Evolutionary conservation across 2,113 vertebrate genomes (phyloP), one percentile per base, ranked within the genome.

Genomic region (Numida meleagris): DNA sequence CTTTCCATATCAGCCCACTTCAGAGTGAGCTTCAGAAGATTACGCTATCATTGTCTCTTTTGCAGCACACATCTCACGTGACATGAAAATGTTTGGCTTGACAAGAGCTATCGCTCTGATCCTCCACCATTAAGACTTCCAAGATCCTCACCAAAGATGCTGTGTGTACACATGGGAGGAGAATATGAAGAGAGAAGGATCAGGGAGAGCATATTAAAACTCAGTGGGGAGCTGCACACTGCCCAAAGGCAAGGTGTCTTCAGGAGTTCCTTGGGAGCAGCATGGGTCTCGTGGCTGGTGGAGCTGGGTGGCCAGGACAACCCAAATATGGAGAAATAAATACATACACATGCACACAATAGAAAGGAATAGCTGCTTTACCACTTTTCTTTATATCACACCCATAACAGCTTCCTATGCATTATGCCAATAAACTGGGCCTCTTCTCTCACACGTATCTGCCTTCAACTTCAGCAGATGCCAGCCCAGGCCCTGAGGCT

Each of bases 201-300:
- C 33, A 77, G 16, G n/a, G 25, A 66, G 15, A 59, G 24, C 12
- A 65, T 48, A 46, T 0, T 0, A 3, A 34, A 83, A n/a, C 24
- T 55, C 0, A 0, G 19, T n/a, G 40, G 29, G 18, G 36, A 66
- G 63, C 70, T 78, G 61, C 16, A 53, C 38, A 36, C 24, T 8
- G 5, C 43, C 43, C 46, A 45, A 90, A 75, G 53, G 48, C 43
- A 57, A 73, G 45, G 25, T 36, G 38, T 10, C 45, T 15, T 15
- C 70, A 72, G 34, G 23, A 83, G 12, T 31, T 58, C 7, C 18
- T 38, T 2, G 0, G 7, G 43, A 93, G 23, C 43, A 79, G 46
- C 0, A 0, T 9, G 38, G 21, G 40, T n/a, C 50, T 31, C n/a
- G 16, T 21, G 38, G 31, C 33, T 80, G 51, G 42, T 67, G 81